Percentiles rank a stretch among this genome's conserved stretches.
Evolutionary conservation across 2,113 vertebrate species (phyloP).

Genomic region (Psephotus haematonotus): DNA sequence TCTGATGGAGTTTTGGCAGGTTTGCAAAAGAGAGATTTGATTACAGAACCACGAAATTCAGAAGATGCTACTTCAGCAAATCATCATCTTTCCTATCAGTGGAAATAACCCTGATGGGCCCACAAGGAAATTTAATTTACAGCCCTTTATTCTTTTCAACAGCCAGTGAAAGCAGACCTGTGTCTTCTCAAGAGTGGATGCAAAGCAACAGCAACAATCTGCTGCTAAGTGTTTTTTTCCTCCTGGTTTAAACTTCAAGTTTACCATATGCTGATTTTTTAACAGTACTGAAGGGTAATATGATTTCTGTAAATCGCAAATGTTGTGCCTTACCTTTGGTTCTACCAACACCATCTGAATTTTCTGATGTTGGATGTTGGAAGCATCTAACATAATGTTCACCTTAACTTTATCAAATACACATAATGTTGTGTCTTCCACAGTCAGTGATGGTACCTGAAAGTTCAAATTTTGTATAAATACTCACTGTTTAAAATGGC

Average conservation of each 20-base stretch:
- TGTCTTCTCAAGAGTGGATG: neutral
- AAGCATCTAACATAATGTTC: conserved; percentile 88
- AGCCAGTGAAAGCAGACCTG: neutral
- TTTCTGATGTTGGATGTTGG: conserved; percentile 97
- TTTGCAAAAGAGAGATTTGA: neutral
- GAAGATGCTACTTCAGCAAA: neutral
- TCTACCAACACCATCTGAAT: conserved; percentile 92
- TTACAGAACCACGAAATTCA: neutral
- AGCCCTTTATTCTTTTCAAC: neutral
- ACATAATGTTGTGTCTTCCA: conserved; percentile 85
- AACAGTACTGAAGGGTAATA: neutral
- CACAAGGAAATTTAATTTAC: neutral
- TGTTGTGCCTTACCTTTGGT: conserved; percentile 83
- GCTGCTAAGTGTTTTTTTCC: neutral
- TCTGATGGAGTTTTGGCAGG: neutral
- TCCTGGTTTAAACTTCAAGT: neutral
- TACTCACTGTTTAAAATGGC: neutral
- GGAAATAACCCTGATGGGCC: neutral
- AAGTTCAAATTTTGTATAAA: conserved; percentile 27
- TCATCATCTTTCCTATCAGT: neutral
- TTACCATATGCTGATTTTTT: neutral
- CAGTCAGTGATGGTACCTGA: conserved; percentile 85
- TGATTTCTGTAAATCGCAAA: neutral
- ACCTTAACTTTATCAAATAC: conserved; percentile 95
- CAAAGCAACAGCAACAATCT: neutral